Base-by-base conservation (phyloP, 1,140 invertebrate genomes). In the Ctenoplectra terminalis region DNA sequence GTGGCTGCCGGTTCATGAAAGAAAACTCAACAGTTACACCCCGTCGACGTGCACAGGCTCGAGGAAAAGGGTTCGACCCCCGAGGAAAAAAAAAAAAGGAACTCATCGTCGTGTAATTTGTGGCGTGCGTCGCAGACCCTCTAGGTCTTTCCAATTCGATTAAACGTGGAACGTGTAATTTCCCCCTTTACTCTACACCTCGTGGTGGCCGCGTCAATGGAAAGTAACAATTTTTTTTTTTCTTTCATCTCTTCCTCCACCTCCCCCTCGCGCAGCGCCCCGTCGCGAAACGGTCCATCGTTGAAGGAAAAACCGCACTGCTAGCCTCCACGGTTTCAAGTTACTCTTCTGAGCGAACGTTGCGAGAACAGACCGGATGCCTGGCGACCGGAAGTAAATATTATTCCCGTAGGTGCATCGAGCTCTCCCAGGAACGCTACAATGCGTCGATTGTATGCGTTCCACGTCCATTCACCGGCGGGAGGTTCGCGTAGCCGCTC, bases 161-260 rank as follows among this genome's bases (percentile, higher is more conserved):
- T 92, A 91, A 92, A 91, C 84, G 66, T 46, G 87, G 81, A 92
- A 93, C 91, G 81, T 92, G 87, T 92, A 93, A 93, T 93, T 93
- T 75, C 61, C 40, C 64, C 82, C 26, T 5, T 66, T 43, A 80
- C 81, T 87, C 58, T 48, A 76, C 61, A 60, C 66, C 64, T 77
- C 67, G 88, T 83, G 83, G 84, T 70, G 72, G 84, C 70, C 69
- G 70, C 23, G 34, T 84, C 76, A 82, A 88, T 73, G 82, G 83
- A 82, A 70, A 83, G 84, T 84, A 86, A 75, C 86, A 89, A 90
- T 90, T 88, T 87, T 84, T 89, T 85, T 76, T 43, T 48, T 88
- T 84, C 77, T 31, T 40, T n/a, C 54, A 20, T 60, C 29, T 60
- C 60, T 56, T n/a, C 70, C 43, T 26, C 31, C 56, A 1, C 26